phyloP scores from a whole-genome alignment of 2,888 invertebrate genomes.

The Andrena camellia region DNA sequence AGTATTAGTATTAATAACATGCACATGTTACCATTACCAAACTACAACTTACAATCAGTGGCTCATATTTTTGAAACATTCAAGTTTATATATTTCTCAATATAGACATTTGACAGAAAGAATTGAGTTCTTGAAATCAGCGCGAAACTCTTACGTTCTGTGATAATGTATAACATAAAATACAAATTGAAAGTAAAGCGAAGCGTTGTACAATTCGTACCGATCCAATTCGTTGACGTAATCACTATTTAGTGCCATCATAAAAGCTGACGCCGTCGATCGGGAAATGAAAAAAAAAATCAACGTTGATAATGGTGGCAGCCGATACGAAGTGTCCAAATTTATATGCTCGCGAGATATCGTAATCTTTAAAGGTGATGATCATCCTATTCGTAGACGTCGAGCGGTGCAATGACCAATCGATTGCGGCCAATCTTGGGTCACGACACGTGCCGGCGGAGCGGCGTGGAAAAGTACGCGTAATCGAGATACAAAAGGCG shows the following conservation, averaged over 20 bases:
- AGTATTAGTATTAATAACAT: neutral
- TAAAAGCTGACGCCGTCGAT: neutral
- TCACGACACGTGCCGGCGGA: conserved; percentile 65
- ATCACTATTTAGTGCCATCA: too few relatives aligned
- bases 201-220: too few relatives aligned
- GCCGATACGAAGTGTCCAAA: neutral
- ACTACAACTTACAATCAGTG: neutral
- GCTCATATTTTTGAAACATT: neutral
- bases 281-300: neutral
- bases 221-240: too few relatives aligned
- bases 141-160: too few relatives aligned
- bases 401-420: conserved; percentile 38
- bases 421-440: conserved; percentile 61
- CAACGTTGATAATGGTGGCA: neutral
- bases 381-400: neutral
- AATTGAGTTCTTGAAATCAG: too few relatives aligned
- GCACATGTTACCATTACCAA: neutral
- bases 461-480: conserved; percentile 52
- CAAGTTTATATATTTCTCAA: neutral
- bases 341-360: neutral
- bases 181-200: too few relatives aligned
- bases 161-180: too few relatives aligned
- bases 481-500: conserved; percentile 83
- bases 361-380: neutral
- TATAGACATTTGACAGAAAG: too few relatives aligned